These are phyloP conservation scores for Brienomyrus brachyistius DNA, from an alignment of 2,113 vertebrate species.

Conservation along the genomic window DNA sequence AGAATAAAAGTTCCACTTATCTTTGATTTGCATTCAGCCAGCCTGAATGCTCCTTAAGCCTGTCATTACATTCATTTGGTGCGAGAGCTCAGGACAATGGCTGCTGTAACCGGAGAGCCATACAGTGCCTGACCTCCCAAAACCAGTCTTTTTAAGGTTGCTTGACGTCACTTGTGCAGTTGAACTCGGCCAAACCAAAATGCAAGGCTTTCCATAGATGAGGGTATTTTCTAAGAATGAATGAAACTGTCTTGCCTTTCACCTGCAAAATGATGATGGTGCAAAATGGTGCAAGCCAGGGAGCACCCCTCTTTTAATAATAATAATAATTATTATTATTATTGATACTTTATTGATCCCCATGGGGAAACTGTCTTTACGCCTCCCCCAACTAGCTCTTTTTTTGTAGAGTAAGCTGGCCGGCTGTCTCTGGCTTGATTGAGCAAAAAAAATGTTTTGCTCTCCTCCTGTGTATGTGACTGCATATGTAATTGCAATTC, in stretches of 20 bases:
- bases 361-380: too few species aligned
- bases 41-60: slow-evolving; percentile 77
- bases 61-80: slow-evolving; percentile 81
- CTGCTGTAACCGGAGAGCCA: slow-evolving; percentile 63
- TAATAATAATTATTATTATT: too few species aligned
- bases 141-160: slow-evolving; percentile 74
- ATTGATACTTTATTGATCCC: too few species aligned
- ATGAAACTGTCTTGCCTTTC: slow-evolving; percentile 72
- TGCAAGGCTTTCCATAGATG: slow-evolving; percentile 73
- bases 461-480: background rate
- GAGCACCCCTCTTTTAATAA: slow-evolving; percentile 49
- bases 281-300: slow-evolving; percentile 70
- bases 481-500: background rate
- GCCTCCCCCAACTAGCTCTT: too few species aligned
- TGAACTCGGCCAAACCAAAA: slow-evolving; percentile 77
- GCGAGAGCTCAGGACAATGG: slow-evolving; percentile 71
- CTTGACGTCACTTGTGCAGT: slow-evolving; percentile 75
- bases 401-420: background rate
- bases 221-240: slow-evolving; percentile 70
- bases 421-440: slow-evolving; percentile 57
- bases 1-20: slow-evolving; percentile 79
- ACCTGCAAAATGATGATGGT: slow-evolving; percentile 65
- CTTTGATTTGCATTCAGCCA: slow-evolving; percentile 80
- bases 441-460: background rate
- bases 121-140: slow-evolving; percentile 69